Base-by-base conservation (phyloP, 2,888 invertebrate species). In the Tenthredo mesomela region DNA sequence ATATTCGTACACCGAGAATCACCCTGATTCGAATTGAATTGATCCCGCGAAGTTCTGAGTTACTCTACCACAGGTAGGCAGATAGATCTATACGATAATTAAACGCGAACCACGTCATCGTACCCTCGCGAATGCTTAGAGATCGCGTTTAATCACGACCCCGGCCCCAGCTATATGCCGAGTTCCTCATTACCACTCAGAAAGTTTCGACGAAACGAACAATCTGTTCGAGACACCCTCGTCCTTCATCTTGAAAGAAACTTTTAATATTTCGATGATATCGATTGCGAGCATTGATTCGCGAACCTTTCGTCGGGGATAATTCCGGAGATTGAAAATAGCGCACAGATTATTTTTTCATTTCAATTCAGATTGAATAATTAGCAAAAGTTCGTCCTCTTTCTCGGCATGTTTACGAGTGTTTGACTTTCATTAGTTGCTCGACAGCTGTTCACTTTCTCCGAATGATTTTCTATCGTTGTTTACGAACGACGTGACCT, bases 401-500 rank as follows among this genome's bases (percentile, higher is more conserved):
- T 29, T 29, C 21, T n/a, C 37, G 40, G 37, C 25, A 40, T n/a
- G 5, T 21, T 21, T 10, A 37, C 58, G 37, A n/a, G 40, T 25
- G 37, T 2, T 80, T 40, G 40, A 80, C 58, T 80, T 80, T 61
- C 80, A 80, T 80, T 61, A 25, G 80, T 58, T 61, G 25, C 61
- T 61, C 58, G 37, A 50, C 29, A 40, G 61, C 21, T 61, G 61
- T 61, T 67, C 65, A 82, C 82, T 82, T 82, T 82, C 82, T 47
- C 82, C 61, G 15, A 67, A 82, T 61, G 40, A 67, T 82, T 67
- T 70, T 47, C 82, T 67, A 67, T 21, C 37, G 61, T 80, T 80
- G 80, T 80, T 80, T 80, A 80, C 80, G 40, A 61, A 80, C 80
- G 21, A 61, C 61, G 58, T 61, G 58, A 80, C 80, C 80, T 61